These are phyloP conservation scores for Morus bassanus DNA, from an alignment of 2,797 vertebrate species.

Conservation along the genomic window DNA sequence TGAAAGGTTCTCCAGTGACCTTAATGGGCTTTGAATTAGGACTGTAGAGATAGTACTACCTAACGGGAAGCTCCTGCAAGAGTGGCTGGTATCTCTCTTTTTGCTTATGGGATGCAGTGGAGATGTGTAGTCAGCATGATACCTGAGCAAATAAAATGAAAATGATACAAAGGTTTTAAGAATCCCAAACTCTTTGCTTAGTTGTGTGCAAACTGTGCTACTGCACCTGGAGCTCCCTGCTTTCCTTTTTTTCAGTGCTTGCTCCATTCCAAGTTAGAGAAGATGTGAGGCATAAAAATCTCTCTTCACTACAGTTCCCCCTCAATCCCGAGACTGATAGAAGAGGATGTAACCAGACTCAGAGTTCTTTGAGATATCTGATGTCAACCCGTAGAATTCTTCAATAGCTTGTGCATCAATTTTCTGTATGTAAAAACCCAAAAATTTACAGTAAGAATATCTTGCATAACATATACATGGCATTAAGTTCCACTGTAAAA, in stretches of 20 bases:
- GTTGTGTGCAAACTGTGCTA: constrained; percentile 78
- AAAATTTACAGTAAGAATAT: background rate
- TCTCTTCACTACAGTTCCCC: constrained; percentile 42
- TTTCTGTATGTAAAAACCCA: constrained; percentile 69
- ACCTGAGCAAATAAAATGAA: constrained; percentile 81
- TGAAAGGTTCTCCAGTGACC: constrained; percentile 12
- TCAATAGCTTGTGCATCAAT: constrained; percentile 87
- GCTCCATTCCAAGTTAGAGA: constrained; percentile 66
- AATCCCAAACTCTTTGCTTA: constrained; percentile 70
- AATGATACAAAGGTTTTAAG: constrained; percentile 62
- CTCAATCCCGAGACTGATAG: constrained; percentile 84
- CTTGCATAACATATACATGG: background rate
- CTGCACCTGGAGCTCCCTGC: constrained; percentile 71
- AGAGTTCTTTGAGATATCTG: constrained; percentile 85
- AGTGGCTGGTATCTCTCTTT: constrained; percentile 69
- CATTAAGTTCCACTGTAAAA: background rate
- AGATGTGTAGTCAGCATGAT: constrained; percentile 68
- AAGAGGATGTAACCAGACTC: constrained; percentile 87
- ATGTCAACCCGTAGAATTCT: constrained; percentile 86
- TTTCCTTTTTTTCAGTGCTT: constrained; percentile 70
- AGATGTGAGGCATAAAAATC: constrained; percentile 62
- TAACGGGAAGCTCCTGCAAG: constrained; percentile 63
- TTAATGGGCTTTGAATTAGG: constrained; percentile 23
- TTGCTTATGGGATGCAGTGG: constrained; percentile 53
- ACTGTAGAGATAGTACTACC: constrained; percentile 37